Conservation (phyloP, 2,888 invertebrate species). For the Bombylius major region DNA sequence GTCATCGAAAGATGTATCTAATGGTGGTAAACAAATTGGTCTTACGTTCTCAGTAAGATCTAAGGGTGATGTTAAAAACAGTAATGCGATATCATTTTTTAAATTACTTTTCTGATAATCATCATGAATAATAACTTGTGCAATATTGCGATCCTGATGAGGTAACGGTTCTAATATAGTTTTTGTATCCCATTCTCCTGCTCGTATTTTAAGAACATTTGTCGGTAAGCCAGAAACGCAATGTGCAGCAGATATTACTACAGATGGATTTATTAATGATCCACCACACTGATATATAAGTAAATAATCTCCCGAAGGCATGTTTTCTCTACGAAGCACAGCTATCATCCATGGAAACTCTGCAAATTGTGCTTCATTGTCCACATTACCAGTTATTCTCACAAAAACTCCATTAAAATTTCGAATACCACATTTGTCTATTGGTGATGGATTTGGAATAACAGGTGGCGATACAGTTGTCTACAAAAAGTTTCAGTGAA, state of each 20-base stretch:
- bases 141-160: conserved; percentile 49
- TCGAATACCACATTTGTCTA: conserved; percentile 53
- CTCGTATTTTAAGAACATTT: conserved; percentile 40
- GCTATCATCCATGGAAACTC: conserved; percentile 45
- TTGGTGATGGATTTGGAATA: conserved; percentile 23
- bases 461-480: conserved; percentile 11
- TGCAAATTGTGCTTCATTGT: conserved; percentile 49
- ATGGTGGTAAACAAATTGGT: neutral
- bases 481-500: neutral
- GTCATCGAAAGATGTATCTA: neutral
- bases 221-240: conserved; percentile 40
- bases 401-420: conserved; percentile 61
- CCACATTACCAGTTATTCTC: conserved; percentile 48
- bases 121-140: conserved; percentile 29
- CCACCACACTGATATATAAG: conserved; percentile 39
- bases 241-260: conserved; percentile 72
- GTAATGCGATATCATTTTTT: conserved; percentile 44
- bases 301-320: conserved; percentile 14
- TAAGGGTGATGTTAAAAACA: neutral
- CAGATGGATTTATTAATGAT: conserved; percentile 33
- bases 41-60: neutral
- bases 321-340: conserved; percentile 24
- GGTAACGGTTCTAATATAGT: conserved; percentile 54
- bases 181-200: conserved; percentile 79
- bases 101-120: conserved; percentile 47